A percentile compares a stretch with the other conserved stretches of the same genome.
Evolutionary conservation across 2,888 invertebrate species (phyloP).

Genomic region (Synergus umbraculus): DNA sequence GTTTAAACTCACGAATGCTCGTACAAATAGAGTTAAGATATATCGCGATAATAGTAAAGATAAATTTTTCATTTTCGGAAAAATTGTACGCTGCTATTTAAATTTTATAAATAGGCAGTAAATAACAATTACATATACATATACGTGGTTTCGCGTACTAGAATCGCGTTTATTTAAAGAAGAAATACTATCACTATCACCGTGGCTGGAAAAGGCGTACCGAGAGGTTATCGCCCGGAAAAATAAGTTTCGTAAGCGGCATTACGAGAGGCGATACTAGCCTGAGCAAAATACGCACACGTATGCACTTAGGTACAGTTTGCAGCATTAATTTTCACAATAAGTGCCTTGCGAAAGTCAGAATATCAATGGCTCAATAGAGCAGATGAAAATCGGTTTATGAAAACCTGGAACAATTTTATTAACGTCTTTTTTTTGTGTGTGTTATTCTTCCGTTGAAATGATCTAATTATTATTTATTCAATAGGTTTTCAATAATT

Average conservation of each 20-base stretch:
- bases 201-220: neutral
- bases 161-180: neutral
- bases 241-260: constrained; percentile 56
- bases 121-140: neutral
- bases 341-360: neutral
- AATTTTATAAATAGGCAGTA: neutral
- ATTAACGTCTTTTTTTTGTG: too few species aligned
- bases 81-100: neutral
- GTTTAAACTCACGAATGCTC: neutral
- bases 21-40: neutral
- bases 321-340: constrained; percentile 5
- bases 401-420: neutral
- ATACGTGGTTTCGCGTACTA: too few species aligned
- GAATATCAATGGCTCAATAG: neutral
- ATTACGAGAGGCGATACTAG: constrained; percentile 51
- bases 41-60: neutral
- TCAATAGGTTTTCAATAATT: too few species aligned
- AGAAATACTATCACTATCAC: neutral
- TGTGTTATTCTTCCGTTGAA: too few species aligned
- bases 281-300: neutral
- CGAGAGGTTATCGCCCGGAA: constrained; percentile 54
- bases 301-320: constrained; percentile 1
- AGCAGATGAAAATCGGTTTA: neutral
- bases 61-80: too few species aligned
- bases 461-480: too few species aligned